Conservation (phyloP, 2,113 vertebrate species). For the Datnioides undecimradiatus region DNA sequence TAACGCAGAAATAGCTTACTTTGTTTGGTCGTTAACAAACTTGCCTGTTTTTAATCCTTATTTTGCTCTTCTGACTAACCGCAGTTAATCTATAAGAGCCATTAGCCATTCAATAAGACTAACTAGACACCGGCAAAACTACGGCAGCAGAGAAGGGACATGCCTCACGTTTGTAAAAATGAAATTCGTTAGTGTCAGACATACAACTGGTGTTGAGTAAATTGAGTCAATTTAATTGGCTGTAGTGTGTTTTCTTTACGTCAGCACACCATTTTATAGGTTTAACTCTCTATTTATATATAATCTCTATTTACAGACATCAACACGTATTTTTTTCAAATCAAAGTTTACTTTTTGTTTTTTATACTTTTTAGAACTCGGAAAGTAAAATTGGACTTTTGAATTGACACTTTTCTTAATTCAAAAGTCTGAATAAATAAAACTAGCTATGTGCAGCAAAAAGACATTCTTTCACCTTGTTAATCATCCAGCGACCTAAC, state of each 20-base stretch:
- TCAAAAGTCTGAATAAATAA: background rate
- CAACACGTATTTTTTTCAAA: background rate
- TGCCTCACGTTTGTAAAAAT: fast-evolving
- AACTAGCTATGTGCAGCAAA: background rate
- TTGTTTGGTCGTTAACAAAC: background rate
- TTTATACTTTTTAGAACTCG: background rate
- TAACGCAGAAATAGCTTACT: slow-evolving; percentile 7
- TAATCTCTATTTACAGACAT: background rate
- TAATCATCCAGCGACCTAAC: background rate
- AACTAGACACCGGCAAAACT: slow-evolving; percentile 1
- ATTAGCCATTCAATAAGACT: background rate
- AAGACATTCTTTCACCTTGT: background rate
- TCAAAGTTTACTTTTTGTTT: background rate
- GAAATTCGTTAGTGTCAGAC: background rate
- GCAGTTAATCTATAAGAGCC: background rate
- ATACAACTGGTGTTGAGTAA: background rate
- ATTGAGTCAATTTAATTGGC: background rate
- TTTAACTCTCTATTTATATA: too few relatives aligned
- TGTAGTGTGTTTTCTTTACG: background rate
- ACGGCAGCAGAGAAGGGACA: slow-evolving; percentile 37
- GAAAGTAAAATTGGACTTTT: background rate
- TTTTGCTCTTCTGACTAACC: background rate
- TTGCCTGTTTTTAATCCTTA: background rate
- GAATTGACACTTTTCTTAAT: too few relatives aligned
- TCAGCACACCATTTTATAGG: background rate